Percentiles rank a stretch among this genome's conserved stretches.
Evolutionary conservation across 2,113 vertebrate genomes (phyloP).

Genomic region (Poecile atricapillus): DNA sequence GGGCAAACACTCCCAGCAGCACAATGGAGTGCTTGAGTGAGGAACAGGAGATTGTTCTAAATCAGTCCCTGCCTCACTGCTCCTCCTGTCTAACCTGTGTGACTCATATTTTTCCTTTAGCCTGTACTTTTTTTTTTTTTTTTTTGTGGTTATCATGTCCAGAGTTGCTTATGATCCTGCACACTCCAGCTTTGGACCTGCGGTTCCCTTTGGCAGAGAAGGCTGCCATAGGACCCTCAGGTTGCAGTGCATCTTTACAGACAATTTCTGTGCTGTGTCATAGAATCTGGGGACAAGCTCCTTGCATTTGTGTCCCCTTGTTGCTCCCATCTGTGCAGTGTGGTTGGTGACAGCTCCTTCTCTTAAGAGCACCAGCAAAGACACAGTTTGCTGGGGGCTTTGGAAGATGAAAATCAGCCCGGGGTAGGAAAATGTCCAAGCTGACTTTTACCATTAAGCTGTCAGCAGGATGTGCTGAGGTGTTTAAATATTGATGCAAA

Average conservation of each 20-base stretch:
- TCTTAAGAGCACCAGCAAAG: background rate
- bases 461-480: background rate
- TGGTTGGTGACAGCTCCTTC: background rate
- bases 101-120: background rate
- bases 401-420: background rate
- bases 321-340: background rate
- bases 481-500: constrained; percentile 39
- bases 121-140: background rate
- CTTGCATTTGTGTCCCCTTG: background rate
- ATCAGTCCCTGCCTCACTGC: background rate
- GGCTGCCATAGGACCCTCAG: background rate
- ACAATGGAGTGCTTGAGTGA: background rate
- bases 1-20: background rate
- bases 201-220: background rate
- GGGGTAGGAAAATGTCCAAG: background rate
- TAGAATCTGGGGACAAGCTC: background rate
- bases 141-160: background rate
- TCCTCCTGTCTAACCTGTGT: rapidly evolving
- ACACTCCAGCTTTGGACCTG: background rate
- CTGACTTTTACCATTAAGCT: background rate
- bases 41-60: background rate
- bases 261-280: background rate
- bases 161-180: rapidly evolving
- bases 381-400: background rate
- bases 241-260: background rate